Percentiles rank a stretch among this genome's conserved stretches.
Evolutionary conservation across 1,140 invertebrate genomes (phyloP).

Genomic region (Gonioctena quinquepunctata): DNA sequence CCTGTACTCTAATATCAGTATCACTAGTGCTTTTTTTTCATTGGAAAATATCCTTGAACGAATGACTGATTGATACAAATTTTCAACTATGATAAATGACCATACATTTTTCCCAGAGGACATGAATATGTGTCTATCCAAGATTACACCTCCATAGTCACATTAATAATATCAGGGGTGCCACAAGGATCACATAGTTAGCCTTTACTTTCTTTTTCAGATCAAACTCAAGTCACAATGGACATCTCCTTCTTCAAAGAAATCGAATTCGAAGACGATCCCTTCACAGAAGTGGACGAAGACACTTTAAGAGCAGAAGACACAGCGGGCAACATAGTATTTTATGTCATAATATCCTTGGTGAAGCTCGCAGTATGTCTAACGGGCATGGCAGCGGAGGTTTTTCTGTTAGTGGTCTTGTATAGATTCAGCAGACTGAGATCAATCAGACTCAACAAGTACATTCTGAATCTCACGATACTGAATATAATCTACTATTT

Average conservation of each 20-base stretch:
- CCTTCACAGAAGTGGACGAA: not conserved
- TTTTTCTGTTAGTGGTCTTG: constrained; percentile 25
- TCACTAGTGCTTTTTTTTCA: no score
- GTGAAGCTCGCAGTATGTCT: constrained; percentile 6
- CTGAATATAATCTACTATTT: constrained; percentile 25
- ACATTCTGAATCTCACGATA: constrained; percentile 25
- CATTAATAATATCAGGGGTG: no score
- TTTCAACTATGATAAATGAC: no score
- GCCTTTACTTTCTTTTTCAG: no score
- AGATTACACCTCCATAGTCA: no score
- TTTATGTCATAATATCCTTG: constrained; percentile 16
- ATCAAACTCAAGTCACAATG: not conserved
- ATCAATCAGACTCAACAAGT: constrained; percentile 20
- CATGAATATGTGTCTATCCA: no score
- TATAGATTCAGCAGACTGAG: constrained; percentile 25
- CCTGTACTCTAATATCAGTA: no score
- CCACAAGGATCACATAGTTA: no score
- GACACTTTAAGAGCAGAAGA: not conserved
- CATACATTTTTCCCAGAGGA: no score
- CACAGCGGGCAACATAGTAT: not conserved
- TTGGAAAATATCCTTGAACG: no score
- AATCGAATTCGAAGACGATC: constrained; percentile 6
- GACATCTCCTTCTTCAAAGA: not conserved
- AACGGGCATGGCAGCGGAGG: constrained; percentile 10
- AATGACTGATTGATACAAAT: no score